Conservation (phyloP, 2,113 vertebrate species). For the Bungarus multicinctus region DNA sequence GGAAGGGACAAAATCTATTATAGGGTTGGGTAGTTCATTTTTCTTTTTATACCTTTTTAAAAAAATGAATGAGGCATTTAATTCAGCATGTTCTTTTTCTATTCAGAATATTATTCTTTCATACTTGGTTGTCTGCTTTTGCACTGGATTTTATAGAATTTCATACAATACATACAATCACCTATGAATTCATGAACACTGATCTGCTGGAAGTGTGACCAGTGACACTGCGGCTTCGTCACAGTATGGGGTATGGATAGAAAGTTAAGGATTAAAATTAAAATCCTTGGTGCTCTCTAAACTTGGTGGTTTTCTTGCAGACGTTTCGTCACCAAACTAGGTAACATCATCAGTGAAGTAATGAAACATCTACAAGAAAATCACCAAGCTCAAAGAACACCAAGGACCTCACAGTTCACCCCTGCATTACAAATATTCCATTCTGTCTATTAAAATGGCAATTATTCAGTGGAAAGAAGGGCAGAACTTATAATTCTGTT, state of each 20-base stretch:
- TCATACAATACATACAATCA: neutral
- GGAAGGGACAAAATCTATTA: conserved; percentile 19
- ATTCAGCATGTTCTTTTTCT: neutral
- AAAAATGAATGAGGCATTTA: conserved; percentile 5
- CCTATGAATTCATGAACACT: neutral
- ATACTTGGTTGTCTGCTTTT: neutral
- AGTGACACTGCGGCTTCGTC: neutral
- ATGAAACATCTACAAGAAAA: neutral
- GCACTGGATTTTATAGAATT: neutral
- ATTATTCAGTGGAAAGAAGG: neutral
- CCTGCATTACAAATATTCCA: neutral
- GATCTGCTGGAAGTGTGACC: neutral
- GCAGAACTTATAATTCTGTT: neutral
- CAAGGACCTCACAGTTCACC: neutral
- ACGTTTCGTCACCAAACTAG: neutral
- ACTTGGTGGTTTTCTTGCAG: neutral
- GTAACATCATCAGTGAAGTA: neutral
- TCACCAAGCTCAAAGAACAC: neutral
- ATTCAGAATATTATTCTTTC: neutral
- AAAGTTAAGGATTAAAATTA: neutral
- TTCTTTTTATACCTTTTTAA: neutral
- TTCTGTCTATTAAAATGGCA: neutral
- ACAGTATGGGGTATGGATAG: neutral
- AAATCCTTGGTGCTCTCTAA: neutral
- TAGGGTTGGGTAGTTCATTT: conserved; percentile 1